A percentile compares a stretch with the other conserved stretches of the same genome.
These are phyloP conservation scores for Bolborhynchus lineola DNA, from an alignment of 2,113 vertebrate species.

Conservation along the genomic window DNA sequence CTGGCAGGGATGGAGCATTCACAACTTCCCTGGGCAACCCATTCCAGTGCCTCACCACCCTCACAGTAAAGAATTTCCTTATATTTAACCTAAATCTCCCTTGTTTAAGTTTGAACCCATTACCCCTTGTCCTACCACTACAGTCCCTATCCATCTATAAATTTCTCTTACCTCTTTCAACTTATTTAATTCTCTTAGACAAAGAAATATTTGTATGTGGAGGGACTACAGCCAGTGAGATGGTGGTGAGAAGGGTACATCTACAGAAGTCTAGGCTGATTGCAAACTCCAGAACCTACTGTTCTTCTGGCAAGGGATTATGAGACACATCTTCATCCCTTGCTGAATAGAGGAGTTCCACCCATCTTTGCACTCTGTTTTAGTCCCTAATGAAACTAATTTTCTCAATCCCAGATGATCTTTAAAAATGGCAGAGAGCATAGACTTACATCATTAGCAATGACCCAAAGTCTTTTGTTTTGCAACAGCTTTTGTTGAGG, in stretches of 20 bases:
- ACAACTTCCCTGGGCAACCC: background rate
- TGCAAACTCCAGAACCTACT: background rate
- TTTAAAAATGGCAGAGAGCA: slow-evolving; percentile 2
- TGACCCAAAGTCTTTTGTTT: slow-evolving; percentile 13
- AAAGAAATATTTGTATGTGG: background rate
- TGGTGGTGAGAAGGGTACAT: background rate
- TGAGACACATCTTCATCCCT: background rate
- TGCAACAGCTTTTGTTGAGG: slow-evolving; percentile 10
- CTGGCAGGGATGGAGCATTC: background rate
- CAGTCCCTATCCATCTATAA: background rate
- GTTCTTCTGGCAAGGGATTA: background rate
- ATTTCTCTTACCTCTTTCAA: background rate
- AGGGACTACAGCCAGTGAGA: background rate
- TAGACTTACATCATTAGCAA: background rate
- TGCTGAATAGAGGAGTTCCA: background rate
- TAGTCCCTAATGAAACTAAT: background rate
- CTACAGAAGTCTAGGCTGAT: background rate
- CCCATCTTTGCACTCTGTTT: background rate
- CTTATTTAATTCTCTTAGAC: background rate
- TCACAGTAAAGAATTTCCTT: background rate
- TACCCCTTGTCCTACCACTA: background rate
- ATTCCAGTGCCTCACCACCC: background rate
- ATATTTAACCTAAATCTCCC: background rate
- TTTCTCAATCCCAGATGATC: background rate
- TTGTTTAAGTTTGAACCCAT: background rate